Evolutionary conservation across 2,113 vertebrate species (phyloP), one percentile per base, ranked within the genome.

Genomic region (Pimephales promelas): DNA sequence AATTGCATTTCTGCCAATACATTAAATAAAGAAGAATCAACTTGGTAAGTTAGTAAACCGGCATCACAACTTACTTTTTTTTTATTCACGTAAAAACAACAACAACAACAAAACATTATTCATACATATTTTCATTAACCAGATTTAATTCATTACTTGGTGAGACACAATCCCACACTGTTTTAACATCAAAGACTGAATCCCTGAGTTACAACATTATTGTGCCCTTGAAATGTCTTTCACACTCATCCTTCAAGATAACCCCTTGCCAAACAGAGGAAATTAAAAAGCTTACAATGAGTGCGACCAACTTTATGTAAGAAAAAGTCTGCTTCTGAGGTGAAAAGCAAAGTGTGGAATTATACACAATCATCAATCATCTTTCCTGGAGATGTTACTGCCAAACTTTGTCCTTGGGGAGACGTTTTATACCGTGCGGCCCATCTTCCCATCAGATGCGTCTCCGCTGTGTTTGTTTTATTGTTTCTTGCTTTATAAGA

Each of bases 281-380:
- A 88, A 88, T 83, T 52, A 66, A 86, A 86, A 74, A 68, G 64
- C 79, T 80, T 74, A 85, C 47, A 72, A 62, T 71, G 64, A 86
- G 40, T 10, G n/a, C 34, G 62, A 45, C 70, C 71, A 40, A 16
- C 52, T 82, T 85, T 34, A 54, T 73, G 79, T 22, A 81, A 43
- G 62, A 66, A 84, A 86, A 83, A 73, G 80, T 28, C 85, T 83
- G 80, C 36, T 76, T 86, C 79, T 82, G 71, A 76, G 56, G 85
- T 84, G 73, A 40, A 52, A 71, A 36, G 16, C 64, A 72, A 72
- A 62, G 43, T 74, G 61, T 71, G 79, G 68, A 57, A 80, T 80
- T 83, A 82, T 72, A 68, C 64, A n/a, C 56, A 54, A 59, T 82
- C 79, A 87, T 87, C 79, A 81, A 85, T 87, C 86, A 85, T 70